Evolutionary conservation across 1,140 invertebrate genomes (phyloP), one percentile per base, ranked within the genome.

Genomic region (Protaetia brevitarsis): DNA sequence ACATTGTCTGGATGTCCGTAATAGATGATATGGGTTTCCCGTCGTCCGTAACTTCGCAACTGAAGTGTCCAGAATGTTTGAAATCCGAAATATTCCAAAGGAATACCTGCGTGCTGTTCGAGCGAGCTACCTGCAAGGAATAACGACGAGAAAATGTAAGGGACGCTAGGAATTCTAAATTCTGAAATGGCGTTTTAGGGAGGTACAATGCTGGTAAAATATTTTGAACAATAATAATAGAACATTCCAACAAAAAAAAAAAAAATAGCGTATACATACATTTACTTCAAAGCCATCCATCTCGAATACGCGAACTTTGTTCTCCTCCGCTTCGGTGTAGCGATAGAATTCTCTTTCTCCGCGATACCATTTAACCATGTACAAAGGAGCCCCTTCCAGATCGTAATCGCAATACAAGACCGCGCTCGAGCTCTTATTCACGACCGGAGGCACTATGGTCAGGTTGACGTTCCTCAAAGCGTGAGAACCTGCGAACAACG

Each of bases 351-450:
- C 90, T 71, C 86, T 82, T 69, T 81, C 85, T 8, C 90, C 91
- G 58, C 89, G 84, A 74, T 94, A 94, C 91, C 92, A 94, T 78
- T 93, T 89, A 68, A 94, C 87, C 2, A 89, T 88, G 79, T 93
- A 93, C 30, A 94, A 82, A 7, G 85, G 85, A 6, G 85, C 86
- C 0, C 84, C 31, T n/a, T 34, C 31, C n/a, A 34, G 31, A n/a
- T 34, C 31, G 31, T 34, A 34, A 34, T 7, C n/a, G 31, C 31
- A 34, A 34, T 34, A n/a, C n/a, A 34, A n/a, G n/a, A 34, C n/a
- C 7, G 31, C n/a, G 31, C n/a, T n/a, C 7, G 7, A n/a, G n/a
- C n/a, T 7, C 7, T 7, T 7, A 7, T 34, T 34, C 31, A 34
- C 31, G 7, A n/a, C n/a, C n/a, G 31, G 7, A 7, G 31, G 31